Evolutionary conservation across 2,797 vertebrate species (phyloP), one percentile per base, ranked within the genome.

Genomic region (Atherinosoma microstoma): DNA sequence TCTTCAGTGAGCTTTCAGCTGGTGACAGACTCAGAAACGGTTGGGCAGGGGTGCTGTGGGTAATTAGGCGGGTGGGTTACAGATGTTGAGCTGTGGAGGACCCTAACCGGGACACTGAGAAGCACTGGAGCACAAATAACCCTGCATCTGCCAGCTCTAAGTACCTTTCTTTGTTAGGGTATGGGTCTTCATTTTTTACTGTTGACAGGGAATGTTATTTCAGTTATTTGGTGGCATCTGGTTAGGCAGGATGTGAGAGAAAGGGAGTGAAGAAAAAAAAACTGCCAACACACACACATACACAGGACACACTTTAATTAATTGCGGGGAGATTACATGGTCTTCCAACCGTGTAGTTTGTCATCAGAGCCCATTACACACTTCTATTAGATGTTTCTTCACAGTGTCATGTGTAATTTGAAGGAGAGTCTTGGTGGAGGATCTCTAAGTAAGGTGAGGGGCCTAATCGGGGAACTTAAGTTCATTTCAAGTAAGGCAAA

Each of bases 321-420:
- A 99, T 98, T 99, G 98, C 96, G 94, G 95, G 95, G 96, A 97
- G 96, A 99, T 99, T 98, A 99, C 98, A 99, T 96, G 98, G 97
- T 98, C 97, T 96, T 99, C 96, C 97, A 99, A 97, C 96, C 97
- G 94, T 98, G 98, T 96, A 98, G 97, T 98, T 96, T 98, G 97
- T 99, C 98, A 99, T 99, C 98, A 98, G 97, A 95, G 95, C 96
- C 96, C 96, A 99, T 99, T 99, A 99, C 97, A 97, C 97, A 99
- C 97, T 97, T 97, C 97, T 98, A 99, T 98, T 98, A 98, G 97
- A 98, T 97, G 96, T 97, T 98, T 98, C 97, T 99, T 97, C 96
- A 97, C 96, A 96, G 97, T 98, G 98, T 99, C 98, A 99, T 95
- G 96, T 98, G 96, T 97, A 97, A 98, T 98, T 98, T 99, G 96